Conservation (phyloP, 1,140 invertebrate species). For the Mylabris phalerata region DNA sequence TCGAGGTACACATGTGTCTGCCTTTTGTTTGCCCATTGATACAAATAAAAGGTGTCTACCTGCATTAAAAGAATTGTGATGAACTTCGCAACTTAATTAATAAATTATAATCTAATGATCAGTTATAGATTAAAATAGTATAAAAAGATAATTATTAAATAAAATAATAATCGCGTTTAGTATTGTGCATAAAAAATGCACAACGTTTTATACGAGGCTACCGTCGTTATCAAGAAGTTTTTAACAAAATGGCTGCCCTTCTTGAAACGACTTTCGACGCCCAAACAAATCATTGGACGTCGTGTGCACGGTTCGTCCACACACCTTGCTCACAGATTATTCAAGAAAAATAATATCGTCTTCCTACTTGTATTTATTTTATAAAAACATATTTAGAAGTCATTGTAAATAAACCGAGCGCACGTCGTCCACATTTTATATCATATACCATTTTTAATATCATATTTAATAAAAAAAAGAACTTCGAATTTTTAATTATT, state of each 20-base stretch:
- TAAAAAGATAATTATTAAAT: conserved; percentile 13
- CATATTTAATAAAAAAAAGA: conserved; percentile 33
- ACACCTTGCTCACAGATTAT: conserved; percentile 12
- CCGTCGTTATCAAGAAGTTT: not conserved
- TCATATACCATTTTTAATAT: conserved; percentile 41
- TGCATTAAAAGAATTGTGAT: conserved; percentile 41
- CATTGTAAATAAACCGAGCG: conserved; percentile 18
- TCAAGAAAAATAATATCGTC: conserved; percentile 20
- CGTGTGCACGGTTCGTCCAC: conserved; percentile 15
- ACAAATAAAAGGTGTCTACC: conserved; percentile 40
- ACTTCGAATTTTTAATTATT: conserved; percentile 39
- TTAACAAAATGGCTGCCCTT: not conserved
- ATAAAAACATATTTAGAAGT: conserved; percentile 12
- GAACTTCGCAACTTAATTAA: conserved; percentile 41
- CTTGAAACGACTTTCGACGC: conserved; percentile 7
- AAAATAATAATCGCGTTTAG: conserved; percentile 24
- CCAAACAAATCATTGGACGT: conserved; percentile 12
- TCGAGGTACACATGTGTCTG: conserved; percentile 39
- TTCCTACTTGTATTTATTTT: conserved; percentile 25
- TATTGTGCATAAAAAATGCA: conserved; percentile 20
- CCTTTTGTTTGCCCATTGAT: conserved; percentile 41
- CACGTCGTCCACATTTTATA: conserved; percentile 35
- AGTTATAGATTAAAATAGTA: conserved; percentile 39
- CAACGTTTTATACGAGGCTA: conserved; percentile 19
- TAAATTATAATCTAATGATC: conserved; percentile 36